phyloP scores from a whole-genome alignment of 2,888 invertebrate genomes.

The Mythimna lalbum region DNA sequence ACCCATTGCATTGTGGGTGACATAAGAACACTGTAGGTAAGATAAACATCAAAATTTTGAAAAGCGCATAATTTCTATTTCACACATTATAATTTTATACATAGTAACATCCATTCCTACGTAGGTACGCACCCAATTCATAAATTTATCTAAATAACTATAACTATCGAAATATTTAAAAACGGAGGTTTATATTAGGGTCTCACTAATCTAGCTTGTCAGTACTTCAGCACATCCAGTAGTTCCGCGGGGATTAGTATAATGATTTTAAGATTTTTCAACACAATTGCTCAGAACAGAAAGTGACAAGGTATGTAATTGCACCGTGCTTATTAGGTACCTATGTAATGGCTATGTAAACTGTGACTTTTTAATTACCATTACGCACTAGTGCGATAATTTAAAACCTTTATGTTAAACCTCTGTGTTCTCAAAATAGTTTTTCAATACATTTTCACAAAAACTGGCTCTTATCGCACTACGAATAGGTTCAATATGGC shows the following conservation, averaged over 20 bases:
- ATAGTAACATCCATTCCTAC: background rate
- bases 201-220: background rate
- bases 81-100: background rate
- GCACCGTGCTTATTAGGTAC: too few species aligned
- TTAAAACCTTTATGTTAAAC: too few species aligned
- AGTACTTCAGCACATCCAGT: background rate
- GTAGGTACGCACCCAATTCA: background rate
- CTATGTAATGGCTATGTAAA: too few species aligned
- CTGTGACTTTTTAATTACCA: too few species aligned
- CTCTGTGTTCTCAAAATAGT: too few species aligned
- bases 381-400: too few species aligned
- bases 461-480: too few species aligned
- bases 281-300: too few species aligned
- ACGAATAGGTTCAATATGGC: too few species aligned
- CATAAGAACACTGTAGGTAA: constrained; percentile 5
- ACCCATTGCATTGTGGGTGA: constrained; percentile 3
- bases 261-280: too few species aligned
- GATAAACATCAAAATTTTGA: background rate
- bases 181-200: background rate
- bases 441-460: too few species aligned
- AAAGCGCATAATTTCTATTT: background rate
- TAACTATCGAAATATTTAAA: background rate
- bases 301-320: too few species aligned
- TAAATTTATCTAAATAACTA: background rate
- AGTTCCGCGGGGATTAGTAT: background rate